Evolutionary conservation across 2,888 invertebrate species (phyloP).

Genomic region (Trichacis sp.): DNA sequence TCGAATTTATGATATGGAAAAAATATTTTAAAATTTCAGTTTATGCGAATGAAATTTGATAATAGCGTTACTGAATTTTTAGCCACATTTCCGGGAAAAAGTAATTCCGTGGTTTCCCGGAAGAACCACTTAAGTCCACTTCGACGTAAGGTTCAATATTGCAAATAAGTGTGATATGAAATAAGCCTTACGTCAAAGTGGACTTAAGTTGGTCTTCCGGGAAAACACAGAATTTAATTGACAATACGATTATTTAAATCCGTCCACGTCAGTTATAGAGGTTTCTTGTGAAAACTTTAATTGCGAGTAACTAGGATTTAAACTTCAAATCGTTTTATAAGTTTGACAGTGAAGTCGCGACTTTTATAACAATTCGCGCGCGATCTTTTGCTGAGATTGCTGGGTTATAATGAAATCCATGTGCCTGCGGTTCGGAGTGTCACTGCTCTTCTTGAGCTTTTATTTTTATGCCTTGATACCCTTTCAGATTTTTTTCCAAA

Average conservation of each 20-base stretch:
- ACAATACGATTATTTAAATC: background rate
- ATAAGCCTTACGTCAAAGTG: no score
- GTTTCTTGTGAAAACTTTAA: background rate
- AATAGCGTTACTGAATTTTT: no score
- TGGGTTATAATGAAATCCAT: conserved; percentile 2
- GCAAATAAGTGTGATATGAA: no score
- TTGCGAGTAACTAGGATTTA: conserved; percentile 1
- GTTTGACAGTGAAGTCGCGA: background rate
- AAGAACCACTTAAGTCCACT: no score
- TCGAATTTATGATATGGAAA: no score
- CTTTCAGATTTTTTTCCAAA: no score
- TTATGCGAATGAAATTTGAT: no score
- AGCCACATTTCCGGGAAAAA: no score
- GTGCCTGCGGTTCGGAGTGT: background rate
- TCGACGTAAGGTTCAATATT: no score
- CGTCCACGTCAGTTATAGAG: background rate
- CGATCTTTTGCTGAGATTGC: conserved; percentile 10
- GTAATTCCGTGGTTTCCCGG: no score
- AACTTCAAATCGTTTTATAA: background rate
- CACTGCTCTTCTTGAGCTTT: background rate
- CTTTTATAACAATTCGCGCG: background rate
- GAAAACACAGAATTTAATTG: no score
- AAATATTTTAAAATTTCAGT: no score
- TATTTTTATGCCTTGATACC: background rate
- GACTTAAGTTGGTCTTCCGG: background rate